Percentiles rank a stretch among this genome's conserved stretches.
phyloP scores from a whole-genome alignment of 2,888 invertebrate genomes.

The Cephus spinipes region DNA sequence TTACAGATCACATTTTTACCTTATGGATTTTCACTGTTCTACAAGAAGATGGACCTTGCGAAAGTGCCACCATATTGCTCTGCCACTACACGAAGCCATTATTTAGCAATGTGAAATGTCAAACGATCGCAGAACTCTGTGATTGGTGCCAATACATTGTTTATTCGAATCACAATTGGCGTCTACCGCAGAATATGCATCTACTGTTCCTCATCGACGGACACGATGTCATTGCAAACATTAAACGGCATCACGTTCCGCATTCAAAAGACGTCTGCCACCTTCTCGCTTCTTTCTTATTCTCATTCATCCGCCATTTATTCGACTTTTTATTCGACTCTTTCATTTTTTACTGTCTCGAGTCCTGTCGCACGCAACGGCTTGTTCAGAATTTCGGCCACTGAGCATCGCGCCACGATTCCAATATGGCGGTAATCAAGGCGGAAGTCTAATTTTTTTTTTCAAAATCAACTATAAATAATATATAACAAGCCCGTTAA shows the following conservation, averaged over 20 bases:
- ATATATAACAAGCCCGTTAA: background rate
- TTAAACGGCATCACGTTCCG: conserved; percentile 3
- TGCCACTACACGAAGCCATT: background rate
- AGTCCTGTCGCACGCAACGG: background rate
- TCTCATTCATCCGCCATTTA: background rate
- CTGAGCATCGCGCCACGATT: background rate
- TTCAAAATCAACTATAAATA: background rate
- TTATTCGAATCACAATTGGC: background rate
- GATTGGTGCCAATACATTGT: conserved; percentile 6
- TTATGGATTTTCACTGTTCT: background rate
- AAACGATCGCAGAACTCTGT: background rate
- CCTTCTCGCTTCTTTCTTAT: background rate
- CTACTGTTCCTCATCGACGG: conserved; percentile 8
- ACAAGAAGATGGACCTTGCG: background rate
- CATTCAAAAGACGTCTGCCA: conserved; percentile 4
- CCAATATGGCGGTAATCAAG: background rate
- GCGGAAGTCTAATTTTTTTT: background rate
- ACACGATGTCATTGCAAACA: conserved; percentile 12
- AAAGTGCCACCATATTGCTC: background rate
- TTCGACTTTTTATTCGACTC: background rate
- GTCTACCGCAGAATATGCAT: conserved; percentile 10
- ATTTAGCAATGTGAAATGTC: conserved; percentile 7
- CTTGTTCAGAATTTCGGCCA: background rate
- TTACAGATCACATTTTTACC: background rate
- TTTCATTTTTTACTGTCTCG: background rate